Percentiles rank a stretch among this genome's conserved stretches.
Evolutionary conservation across 1,140 invertebrate species (phyloP).

Genomic region (Papilio machaon): DNA sequence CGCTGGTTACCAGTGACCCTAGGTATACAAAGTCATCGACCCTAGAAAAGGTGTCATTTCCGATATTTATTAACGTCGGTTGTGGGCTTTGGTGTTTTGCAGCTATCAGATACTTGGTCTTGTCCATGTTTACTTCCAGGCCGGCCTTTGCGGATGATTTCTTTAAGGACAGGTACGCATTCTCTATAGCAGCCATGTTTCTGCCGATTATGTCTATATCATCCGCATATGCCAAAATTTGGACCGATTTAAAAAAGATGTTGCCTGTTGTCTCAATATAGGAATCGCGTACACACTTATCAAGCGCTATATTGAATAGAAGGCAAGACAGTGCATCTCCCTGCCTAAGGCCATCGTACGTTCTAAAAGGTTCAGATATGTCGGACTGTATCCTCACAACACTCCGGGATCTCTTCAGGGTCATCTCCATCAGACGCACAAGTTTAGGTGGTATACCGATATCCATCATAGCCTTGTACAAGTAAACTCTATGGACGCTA

Average conservation of each 20-base stretch:
- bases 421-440: not conserved
- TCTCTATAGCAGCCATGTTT: not conserved
- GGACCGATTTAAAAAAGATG: not conserved
- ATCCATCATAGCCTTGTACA: not conserved
- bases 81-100: not conserved
- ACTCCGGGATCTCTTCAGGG: not conserved
- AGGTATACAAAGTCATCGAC: no score
- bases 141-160: not conserved
- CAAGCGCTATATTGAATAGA: not conserved
- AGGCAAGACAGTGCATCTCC: slow-evolving; percentile 6
- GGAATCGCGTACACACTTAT: not conserved
- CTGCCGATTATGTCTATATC: not conserved
- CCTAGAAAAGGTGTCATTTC: no score
- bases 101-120: not conserved
- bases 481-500: no score
- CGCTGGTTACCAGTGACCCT: no score
- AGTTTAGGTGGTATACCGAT: not conserved
- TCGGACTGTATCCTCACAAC: not conserved
- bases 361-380: not conserved
- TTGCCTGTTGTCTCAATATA: not conserved
- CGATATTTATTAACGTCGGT: not conserved
- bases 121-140: not conserved
- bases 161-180: not conserved
- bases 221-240: not conserved
- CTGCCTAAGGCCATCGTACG: not conserved